Evolutionary conservation across 2,797 vertebrate species (phyloP).

Genomic region (Pseudochromis fuscus): DNA sequence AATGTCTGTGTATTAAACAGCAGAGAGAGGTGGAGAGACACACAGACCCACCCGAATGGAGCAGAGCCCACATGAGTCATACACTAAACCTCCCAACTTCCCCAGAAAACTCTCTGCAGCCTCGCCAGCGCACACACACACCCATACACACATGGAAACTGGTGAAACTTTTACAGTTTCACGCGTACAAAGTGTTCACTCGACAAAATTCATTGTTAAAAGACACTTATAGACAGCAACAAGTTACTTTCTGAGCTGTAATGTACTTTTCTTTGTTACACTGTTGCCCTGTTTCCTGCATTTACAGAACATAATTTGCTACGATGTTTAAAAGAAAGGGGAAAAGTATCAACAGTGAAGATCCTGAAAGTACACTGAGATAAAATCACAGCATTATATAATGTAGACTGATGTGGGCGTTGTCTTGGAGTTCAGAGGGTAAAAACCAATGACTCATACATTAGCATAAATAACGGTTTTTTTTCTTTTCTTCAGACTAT

Average conservation of each 20-base stretch:
- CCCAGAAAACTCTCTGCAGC: slow-evolving; percentile 38
- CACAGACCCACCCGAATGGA: slow-evolving; percentile 67
- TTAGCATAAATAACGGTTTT: slow-evolving; percentile 76
- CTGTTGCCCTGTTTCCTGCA: neutral
- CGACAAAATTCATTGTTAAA: neutral
- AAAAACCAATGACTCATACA: slow-evolving; percentile 41
- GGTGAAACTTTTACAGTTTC: neutral
- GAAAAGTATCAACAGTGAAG: neutral
- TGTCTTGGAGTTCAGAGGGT: slow-evolving; percentile 36
- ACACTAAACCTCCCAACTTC: slow-evolving; percentile 65
- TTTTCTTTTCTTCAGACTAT: slow-evolving; percentile 4
- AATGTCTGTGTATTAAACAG: slow-evolving; percentile 37
- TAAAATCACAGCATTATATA: slow-evolving; percentile 23
- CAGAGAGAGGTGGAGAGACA: slow-evolving; percentile 40
- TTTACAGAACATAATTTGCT: neutral
- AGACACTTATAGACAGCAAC: neutral
- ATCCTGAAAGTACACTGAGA: neutral
- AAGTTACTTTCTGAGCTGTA: neutral
- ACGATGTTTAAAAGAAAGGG: neutral
- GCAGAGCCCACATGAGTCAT: slow-evolving; percentile 77
- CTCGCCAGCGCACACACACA: neutral
- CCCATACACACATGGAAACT: neutral
- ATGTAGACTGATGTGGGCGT: slow-evolving; percentile 63
- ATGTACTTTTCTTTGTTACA: neutral
- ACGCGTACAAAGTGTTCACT: neutral